Percentiles rank a stretch among this genome's conserved stretches.
These are phyloP conservation scores for Caenorhabditis imperialis DNA, from an alignment of 2,888 invertebrate genomes.

Conservation along the genomic window DNA sequence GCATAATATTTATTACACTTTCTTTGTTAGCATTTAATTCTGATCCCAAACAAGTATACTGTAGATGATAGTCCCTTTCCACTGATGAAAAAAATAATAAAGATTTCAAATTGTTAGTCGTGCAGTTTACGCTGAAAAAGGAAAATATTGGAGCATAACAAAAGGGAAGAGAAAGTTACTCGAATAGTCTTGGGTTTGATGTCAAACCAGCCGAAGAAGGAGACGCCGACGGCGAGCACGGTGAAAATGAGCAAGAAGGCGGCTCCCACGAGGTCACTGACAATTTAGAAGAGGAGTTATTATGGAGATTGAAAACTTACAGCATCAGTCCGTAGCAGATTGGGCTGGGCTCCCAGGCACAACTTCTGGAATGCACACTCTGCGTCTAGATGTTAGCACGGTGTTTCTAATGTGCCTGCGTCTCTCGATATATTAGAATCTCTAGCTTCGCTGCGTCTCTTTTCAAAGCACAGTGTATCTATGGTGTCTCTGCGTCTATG, in stretches of 20 bases:
- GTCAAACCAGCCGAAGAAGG: constrained; percentile 35
- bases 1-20: constrained; percentile 40
- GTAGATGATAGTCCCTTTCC: constrained; percentile 10
- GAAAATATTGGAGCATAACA: background rate
- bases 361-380: constrained; percentile 18
- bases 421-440: no score
- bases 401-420: no score
- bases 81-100: constrained; percentile 10
- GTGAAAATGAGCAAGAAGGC: constrained; percentile 2
- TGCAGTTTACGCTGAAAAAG: constrained; percentile 37
- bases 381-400: no score
- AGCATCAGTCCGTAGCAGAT: constrained; percentile 35
- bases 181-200: constrained; percentile 38
- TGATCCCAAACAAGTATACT: background rate
- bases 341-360: constrained; percentile 26
- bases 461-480: no score
- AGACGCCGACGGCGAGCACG: constrained; percentile 7
- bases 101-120: constrained; percentile 4
- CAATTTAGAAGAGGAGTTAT: background rate
- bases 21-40: background rate
- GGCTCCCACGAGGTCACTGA: constrained; percentile 30
- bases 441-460: no score
- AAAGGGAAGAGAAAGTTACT: constrained; percentile 2
- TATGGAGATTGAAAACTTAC: constrained; percentile 5
- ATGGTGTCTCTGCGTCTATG: no score